phyloP scores from a whole-genome alignment of 2,113 vertebrate genomes.

The Calidris pygmaea region DNA sequence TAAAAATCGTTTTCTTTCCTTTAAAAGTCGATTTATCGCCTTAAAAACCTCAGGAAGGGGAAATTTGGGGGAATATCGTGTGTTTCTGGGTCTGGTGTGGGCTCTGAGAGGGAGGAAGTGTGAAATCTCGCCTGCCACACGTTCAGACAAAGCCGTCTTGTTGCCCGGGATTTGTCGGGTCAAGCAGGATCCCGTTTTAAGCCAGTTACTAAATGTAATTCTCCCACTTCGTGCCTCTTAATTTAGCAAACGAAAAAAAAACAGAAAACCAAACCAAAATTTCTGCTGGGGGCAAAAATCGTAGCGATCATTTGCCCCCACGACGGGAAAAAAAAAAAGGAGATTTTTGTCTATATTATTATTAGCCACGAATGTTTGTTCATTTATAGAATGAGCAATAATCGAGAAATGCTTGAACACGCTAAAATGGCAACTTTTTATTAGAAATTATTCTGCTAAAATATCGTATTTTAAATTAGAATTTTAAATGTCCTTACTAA shows the following conservation, averaged over 20 bases:
- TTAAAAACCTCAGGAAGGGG: not conserved
- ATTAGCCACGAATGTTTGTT: not conserved
- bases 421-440: fast-evolving
- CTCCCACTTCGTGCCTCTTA: not conserved
- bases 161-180: constrained; percentile 53
- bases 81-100: not conserved
- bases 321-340: not conserved
- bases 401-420: fast-evolving
- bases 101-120: not conserved
- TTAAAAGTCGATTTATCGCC: not conserved
- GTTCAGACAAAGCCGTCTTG: constrained; percentile 23
- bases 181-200: constrained; percentile 32
- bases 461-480: not conserved
- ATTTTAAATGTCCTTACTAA: not conserved
- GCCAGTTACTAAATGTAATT: constrained; percentile 3
- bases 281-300: not conserved
- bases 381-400: not conserved
- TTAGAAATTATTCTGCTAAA: not conserved
- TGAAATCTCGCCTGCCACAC: constrained; percentile 9
- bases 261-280: not conserved
- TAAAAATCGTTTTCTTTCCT: not conserved
- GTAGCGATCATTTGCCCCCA: not conserved
- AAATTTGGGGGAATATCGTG: not conserved
- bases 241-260: not conserved
- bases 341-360: not conserved